A percentile compares a stretch with the other conserved stretches of the same genome.
phyloP scores from a whole-genome alignment of 2,797 vertebrate genomes.

The Chelmon rostratus region DNA sequence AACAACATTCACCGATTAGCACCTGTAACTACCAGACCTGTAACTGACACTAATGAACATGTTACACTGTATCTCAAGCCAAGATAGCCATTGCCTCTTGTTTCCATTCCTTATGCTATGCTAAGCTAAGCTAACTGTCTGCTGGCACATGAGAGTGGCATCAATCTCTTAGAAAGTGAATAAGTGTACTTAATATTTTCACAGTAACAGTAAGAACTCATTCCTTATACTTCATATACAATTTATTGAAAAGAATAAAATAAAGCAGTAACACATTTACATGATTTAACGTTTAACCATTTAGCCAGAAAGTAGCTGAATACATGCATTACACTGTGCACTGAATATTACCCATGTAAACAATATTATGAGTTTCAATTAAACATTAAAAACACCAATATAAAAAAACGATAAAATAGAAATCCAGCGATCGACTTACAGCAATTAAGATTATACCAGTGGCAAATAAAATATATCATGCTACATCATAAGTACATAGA shows the following conservation, averaged over 20 bases:
- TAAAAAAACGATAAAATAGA: not conserved
- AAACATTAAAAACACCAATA: not conserved
- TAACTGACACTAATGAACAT: not conserved
- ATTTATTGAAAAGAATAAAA: constrained; percentile 40
- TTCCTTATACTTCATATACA: not conserved
- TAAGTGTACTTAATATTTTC: not conserved
- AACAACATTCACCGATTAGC: not conserved
- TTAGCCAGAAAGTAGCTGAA: not conserved
- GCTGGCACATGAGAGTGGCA: no score
- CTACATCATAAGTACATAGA: constrained; percentile 19
- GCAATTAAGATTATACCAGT: constrained; percentile 5
- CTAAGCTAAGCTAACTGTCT: constrained; percentile 1
- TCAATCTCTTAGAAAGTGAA: no score
- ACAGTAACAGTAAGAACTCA: not conserved
- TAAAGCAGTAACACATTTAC: constrained; percentile 3
- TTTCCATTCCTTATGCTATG: not conserved
- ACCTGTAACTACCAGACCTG: not conserved
- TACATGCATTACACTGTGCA: not conserved
- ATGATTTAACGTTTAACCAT: not conserved
- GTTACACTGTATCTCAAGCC: not conserved
- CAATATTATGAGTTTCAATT: constrained; percentile 13
- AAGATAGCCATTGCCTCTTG: not conserved
- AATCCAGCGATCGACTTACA: constrained; percentile 9
- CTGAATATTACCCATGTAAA: constrained; percentile 34
- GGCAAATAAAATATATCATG: constrained; percentile 3